Percentiles rank a stretch among this genome's conserved stretches.
Conservation (phyloP, 2,797 vertebrate species). For the Tauraco hartlaubi region DNA sequence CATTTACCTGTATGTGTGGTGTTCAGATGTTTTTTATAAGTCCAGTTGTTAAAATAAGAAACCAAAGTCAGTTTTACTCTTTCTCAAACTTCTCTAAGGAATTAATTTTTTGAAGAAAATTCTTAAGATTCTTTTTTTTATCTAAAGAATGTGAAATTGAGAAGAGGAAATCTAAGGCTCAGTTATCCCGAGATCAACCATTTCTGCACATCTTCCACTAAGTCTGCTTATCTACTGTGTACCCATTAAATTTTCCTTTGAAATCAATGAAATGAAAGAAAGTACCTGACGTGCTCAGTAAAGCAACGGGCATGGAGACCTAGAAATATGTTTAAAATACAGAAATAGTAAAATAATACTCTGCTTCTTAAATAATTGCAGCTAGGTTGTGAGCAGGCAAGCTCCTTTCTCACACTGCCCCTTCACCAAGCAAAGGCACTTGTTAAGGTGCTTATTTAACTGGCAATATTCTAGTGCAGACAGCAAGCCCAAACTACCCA, state of each 20-base stretch:
- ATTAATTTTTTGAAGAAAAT: neutral
- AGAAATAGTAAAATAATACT: neutral
- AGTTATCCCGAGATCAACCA: neutral
- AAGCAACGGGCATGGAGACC: neutral
- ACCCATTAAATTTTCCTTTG: neutral
- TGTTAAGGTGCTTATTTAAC: neutral
- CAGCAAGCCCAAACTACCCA: neutral
- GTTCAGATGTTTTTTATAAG: neutral
- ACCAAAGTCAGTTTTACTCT: neutral
- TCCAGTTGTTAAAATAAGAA: neutral
- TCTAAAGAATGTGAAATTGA: neutral
- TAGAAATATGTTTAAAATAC: neutral
- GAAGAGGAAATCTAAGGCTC: neutral
- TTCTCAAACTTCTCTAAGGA: neutral
- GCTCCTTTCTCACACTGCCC: neutral
- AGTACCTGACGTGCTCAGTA: neutral
- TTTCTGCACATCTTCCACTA: neutral
- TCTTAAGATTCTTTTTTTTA: neutral
- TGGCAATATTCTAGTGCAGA: neutral
- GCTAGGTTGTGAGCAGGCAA: fast-evolving
- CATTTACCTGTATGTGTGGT: neutral
- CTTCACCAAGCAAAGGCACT: neutral
- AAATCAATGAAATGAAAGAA: neutral
- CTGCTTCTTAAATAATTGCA: neutral
- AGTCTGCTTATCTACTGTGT: neutral